These are phyloP conservation scores for Neoscelio sp. DNA, from an alignment of 2,888 invertebrate species.

Conservation along the genomic window DNA sequence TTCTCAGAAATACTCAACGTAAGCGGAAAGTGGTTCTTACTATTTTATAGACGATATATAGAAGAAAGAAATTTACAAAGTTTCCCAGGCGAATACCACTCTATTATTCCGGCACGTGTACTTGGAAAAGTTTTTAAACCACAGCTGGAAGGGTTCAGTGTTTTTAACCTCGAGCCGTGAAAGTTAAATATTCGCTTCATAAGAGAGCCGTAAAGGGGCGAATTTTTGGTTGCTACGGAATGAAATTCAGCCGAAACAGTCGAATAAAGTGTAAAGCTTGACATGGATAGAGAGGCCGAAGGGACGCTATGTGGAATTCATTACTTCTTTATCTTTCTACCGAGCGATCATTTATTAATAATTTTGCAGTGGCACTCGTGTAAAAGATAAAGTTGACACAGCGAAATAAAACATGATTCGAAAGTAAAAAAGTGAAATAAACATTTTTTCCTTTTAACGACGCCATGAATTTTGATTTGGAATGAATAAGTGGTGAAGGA, in stretches of 20 bases:
- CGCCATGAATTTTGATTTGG: conserved; percentile 4
- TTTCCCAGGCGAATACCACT: conserved; percentile 50
- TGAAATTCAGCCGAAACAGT: conserved; percentile 55
- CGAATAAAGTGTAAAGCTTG: conserved; percentile 52
- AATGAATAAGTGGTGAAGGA: not conserved
- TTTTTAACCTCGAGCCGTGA: conserved; percentile 79
- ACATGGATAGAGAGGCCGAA: conserved; percentile 35
- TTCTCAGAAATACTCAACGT: too few species aligned
- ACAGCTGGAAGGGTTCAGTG: conserved; percentile 77
- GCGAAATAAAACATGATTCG: conserved; percentile 11
- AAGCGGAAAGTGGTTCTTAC: conserved; percentile 28
- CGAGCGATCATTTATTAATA: conserved; percentile 22
- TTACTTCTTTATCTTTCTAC: conserved; percentile 58
- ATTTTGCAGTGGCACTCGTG: conserved; percentile 10
- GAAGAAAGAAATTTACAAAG: conserved; percentile 50
- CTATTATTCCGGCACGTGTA: conserved; percentile 64
- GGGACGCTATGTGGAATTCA: conserved; percentile 54
- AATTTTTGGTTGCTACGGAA: conserved; percentile 69
- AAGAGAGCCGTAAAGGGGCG: conserved; percentile 75
- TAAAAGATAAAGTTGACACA: conserved; percentile 7
- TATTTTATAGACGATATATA: conserved; percentile 37
- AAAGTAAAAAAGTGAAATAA: conserved; percentile 1
- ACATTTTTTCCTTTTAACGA: not conserved
- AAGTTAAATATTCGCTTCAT: conserved; percentile 79
- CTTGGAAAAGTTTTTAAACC: conserved; percentile 78